phyloP scores from a whole-genome alignment of 2,888 invertebrate genomes.

The Ectobius pallidus region DNA sequence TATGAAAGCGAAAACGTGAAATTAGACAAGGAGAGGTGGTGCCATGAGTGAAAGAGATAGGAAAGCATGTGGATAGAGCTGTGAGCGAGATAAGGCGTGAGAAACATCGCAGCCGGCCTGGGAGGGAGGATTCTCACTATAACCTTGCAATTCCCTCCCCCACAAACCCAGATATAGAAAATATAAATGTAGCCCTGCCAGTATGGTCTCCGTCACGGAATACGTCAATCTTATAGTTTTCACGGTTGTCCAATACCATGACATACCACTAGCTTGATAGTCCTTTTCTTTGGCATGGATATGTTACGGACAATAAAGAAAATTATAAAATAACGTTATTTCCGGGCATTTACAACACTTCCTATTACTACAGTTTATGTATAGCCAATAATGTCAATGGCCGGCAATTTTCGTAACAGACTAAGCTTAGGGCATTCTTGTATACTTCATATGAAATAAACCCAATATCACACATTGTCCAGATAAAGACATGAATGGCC shows the following conservation, averaged over 20 bases:
- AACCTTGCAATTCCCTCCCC: conserved; percentile 23
- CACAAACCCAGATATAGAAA: conserved; percentile 26
- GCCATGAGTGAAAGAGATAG: not conserved
- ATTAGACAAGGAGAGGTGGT: conserved; percentile 23
- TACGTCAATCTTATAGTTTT: conserved; percentile 24
- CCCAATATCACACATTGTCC: too few relatives aligned
- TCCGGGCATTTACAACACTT: too few relatives aligned
- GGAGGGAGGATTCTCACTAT: not conserved
- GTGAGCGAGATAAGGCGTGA: conserved; percentile 25
- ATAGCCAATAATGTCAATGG: too few relatives aligned
- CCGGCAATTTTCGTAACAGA: too few relatives aligned
- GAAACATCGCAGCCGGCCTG: conserved; percentile 19
- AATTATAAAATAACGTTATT: too few relatives aligned
- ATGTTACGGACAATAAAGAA: too few relatives aligned
- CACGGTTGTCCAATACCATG: conserved; percentile 1
- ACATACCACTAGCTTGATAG: too few relatives aligned
- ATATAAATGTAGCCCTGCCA: conserved; percentile 22
- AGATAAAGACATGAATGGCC: too few relatives aligned
- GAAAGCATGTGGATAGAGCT: conserved; percentile 1
- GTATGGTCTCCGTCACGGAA: conserved; percentile 27
- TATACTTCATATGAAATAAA: too few relatives aligned
- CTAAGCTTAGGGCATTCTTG: too few relatives aligned
- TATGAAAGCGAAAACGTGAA: conserved; percentile 1
- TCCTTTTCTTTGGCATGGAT: too few relatives aligned
- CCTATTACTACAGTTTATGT: too few relatives aligned